A percentile compares a stretch with the other conserved stretches of the same genome.
Conservation (phyloP, 1,140 invertebrate species). For the Geopemphigus sp. region DNA sequence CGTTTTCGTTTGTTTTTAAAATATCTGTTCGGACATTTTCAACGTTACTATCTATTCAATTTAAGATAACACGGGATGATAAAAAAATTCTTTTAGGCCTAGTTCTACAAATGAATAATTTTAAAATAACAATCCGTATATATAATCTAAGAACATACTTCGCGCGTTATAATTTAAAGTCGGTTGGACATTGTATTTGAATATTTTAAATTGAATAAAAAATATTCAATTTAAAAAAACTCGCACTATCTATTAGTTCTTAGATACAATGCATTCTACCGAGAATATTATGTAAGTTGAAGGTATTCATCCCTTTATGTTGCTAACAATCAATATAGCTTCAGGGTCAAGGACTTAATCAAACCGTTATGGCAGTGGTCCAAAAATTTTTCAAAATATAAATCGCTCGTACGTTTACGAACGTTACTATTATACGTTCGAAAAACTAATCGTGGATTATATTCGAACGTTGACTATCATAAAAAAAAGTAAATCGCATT, state of each 20-base stretch:
- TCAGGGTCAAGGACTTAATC: slow-evolving; percentile 9
- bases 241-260: neutral
- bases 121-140: neutral
- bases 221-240: neutral
- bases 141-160: neutral
- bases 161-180: neutral
- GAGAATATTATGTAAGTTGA: neutral
- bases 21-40: no score
- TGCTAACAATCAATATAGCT: neutral
- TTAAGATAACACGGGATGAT: no score
- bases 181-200: neutral
- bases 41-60: no score
- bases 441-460: neutral
- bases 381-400: neutral
- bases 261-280: neutral
- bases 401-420: neutral
- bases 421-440: neutral
- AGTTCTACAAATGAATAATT: neutral
- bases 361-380: neutral
- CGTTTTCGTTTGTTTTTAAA: no score
- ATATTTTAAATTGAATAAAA: neutral
- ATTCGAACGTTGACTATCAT: neutral
- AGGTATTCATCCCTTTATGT: neutral
- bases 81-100: no score
- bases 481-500: neutral